A percentile compares a stretch with the other conserved stretches of the same genome.
These are phyloP conservation scores for Microtus montanus DNA, from an alignment of 2,113 vertebrate genomes.

Conservation along the genomic window DNA sequence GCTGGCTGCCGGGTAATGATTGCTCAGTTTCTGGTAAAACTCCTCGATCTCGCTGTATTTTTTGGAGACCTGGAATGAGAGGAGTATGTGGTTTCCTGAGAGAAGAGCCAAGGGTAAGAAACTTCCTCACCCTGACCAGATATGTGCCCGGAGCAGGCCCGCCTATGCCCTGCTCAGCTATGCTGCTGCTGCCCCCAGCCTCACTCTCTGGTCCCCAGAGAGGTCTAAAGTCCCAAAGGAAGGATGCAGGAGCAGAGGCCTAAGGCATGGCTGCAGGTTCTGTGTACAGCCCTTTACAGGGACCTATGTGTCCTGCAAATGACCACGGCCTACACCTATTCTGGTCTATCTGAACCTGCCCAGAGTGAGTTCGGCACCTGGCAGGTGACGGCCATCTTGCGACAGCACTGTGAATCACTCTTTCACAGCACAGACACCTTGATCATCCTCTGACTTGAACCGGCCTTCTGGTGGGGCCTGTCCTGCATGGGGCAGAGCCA, in stretches of 20 bases:
- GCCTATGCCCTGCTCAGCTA: fast-evolving
- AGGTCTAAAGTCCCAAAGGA: not conserved
- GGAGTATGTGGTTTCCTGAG: not conserved
- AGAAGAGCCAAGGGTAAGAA: not conserved
- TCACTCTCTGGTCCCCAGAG: fast-evolving
- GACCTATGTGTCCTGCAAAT: not conserved
- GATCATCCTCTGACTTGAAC: not conserved
- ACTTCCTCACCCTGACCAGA: too few relatives aligned
- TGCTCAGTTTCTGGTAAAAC: constrained; percentile 85
- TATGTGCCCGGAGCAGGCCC: fast-evolving
- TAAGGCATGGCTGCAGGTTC: not conserved
- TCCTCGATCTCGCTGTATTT: constrained; percentile 93
- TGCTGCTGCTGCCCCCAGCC: too few relatives aligned
- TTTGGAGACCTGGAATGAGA: constrained; percentile 88
- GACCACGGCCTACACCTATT: fast-evolving
- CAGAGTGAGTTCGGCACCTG: not conserved
- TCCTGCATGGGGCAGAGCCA: not conserved
- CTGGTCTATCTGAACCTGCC: not conserved
- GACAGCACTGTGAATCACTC: fast-evolving
- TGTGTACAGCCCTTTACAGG: not conserved
- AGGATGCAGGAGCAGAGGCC: not conserved
- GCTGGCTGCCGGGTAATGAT: constrained; percentile 79
- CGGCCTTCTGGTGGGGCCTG: not conserved
- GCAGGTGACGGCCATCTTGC: not conserved
- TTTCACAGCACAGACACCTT: not conserved